Evolutionary conservation across 1,140 invertebrate genomes (phyloP), one percentile per base, ranked within the genome.

Genomic region (Drosophila micromelanica): DNA sequence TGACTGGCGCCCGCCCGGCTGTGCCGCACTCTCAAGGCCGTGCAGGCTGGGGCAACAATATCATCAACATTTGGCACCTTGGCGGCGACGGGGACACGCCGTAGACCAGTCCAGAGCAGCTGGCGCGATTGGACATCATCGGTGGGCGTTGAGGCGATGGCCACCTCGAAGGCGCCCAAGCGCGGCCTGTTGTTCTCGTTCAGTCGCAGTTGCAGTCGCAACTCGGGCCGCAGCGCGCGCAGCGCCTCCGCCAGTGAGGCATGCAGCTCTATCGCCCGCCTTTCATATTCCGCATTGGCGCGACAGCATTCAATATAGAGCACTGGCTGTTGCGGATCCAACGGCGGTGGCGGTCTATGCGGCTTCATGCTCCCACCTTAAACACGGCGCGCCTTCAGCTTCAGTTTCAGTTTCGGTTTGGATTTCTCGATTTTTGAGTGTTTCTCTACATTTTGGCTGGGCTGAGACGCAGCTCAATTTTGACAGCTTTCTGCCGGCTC

Each of bases 291-390:
- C 1, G 48, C 23, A 5, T 63, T 69, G 7, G 67, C 35, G 8
- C 67, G 69, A 48, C 89, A 90, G 55, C 70, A 79, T 20, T 91
- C 89, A 2, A 91, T 86, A 20, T 91, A 91, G 0, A 91, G 76
- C 13, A 91, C 89, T 4, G 89, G 89, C 20, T 77, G 77, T 7
- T 20, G 38, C 2, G 74, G 68, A 38, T 75, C 63, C 54, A 90
- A 32, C 1, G 60, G 61, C 12, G 51, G 62, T 8, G 35, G 30
- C 15, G 9, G 11, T 2, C 38, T 3, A 3, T 9, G 0, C 11
- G 9, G 6, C 11, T 6, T 9, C 57, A 60, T 23, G 30, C 17
- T 48, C 13, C 32, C 2, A 27, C 27, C 30, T 2, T 8, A 6
- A 3, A 2, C 13, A 13, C 12, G 12, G 0, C 9, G 8, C 9